phyloP scores from a whole-genome alignment of 2,797 vertebrate species.

The Scarus forsteni region DNA sequence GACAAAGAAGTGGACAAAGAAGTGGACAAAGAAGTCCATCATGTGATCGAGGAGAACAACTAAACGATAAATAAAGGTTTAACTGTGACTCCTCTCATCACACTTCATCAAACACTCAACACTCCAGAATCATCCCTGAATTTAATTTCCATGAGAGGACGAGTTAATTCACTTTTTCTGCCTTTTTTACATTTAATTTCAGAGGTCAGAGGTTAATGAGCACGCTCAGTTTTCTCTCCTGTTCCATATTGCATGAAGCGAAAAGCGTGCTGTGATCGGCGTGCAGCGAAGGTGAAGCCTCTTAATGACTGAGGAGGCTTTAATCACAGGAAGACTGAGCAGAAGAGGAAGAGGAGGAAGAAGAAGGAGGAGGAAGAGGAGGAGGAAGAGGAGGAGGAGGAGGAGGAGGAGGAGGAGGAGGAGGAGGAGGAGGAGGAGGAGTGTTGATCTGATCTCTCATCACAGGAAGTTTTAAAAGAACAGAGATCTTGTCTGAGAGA shows the following conservation, averaged over 20 bases:
- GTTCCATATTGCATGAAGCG: conserved; percentile 61
- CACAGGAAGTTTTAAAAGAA: too few species aligned
- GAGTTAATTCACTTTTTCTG: conserved; percentile 47
- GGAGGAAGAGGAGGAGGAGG: too few species aligned
- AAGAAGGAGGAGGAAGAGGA: too few species aligned
- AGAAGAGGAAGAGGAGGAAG: neutral
- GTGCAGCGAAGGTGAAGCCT: conserved; percentile 10
- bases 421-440: too few species aligned
- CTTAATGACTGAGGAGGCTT: conserved; percentile 20
- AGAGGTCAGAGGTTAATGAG: conserved; percentile 58
- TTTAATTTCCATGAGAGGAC: conserved; percentile 54
- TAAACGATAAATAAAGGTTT: too few species aligned
- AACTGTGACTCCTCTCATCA: conserved; percentile 11
- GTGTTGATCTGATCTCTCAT: too few species aligned
- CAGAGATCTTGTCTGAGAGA: too few species aligned
- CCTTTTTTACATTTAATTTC: conserved; percentile 42
- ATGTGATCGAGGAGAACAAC: too few species aligned
- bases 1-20: too few species aligned
- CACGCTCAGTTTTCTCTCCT: conserved; percentile 6
- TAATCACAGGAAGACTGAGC: neutral
- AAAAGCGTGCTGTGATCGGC: conserved; percentile 25
- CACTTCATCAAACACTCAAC: conserved; percentile 61
- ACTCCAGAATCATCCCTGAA: conserved; percentile 40
- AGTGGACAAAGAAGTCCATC: too few species aligned
- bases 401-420: too few species aligned